A percentile compares a stretch with the other conserved stretches of the same genome.
phyloP scores from a whole-genome alignment of 2,888 invertebrate species.

The Parasteatoda lunata region DNA sequence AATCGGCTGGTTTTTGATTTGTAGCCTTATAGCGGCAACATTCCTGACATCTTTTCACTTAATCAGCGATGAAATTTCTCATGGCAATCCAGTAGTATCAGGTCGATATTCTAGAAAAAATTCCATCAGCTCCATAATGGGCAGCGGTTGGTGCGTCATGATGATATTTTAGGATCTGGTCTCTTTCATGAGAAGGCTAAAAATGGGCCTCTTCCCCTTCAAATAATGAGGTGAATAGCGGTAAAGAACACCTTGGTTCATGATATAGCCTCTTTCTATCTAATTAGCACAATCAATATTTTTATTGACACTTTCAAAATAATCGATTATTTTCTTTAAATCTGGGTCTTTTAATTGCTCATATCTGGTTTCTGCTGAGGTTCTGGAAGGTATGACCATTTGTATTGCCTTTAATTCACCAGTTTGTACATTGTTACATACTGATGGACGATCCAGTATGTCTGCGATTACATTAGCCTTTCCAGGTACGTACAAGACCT shows the following conservation, averaged over 20 bases:
- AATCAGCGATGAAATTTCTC: not conserved
- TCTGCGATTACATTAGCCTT: not conserved
- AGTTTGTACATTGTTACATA: not conserved
- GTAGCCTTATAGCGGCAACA: not conserved
- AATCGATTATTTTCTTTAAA: slow-evolving; percentile 20
- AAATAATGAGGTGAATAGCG: slow-evolving; percentile 3
- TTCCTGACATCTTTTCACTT: not conserved
- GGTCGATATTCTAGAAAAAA: slow-evolving; percentile 17
- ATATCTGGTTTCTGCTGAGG: not conserved
- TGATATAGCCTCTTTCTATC: not conserved
- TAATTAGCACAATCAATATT: slow-evolving; percentile 34
- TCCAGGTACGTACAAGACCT: slow-evolving; percentile 4
- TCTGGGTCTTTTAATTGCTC: not conserved
- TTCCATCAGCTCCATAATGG: slow-evolving; percentile 45
- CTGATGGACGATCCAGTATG: not conserved
- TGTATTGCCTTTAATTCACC: not conserved
- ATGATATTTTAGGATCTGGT: slow-evolving; percentile 39
- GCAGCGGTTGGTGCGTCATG: slow-evolving; percentile 62
- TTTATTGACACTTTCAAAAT: slow-evolving; percentile 57
- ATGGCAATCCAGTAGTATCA: slow-evolving; percentile 54
- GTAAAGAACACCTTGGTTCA: slow-evolving; percentile 8
- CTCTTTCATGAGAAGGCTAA: not conserved
- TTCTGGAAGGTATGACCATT: slow-evolving; percentile 2
- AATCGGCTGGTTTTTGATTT: not conserved
- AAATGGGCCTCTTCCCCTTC: slow-evolving; percentile 16